Conservation (phyloP, 2,113 vertebrate genomes). For the Hippocampus zosterae region DNA sequence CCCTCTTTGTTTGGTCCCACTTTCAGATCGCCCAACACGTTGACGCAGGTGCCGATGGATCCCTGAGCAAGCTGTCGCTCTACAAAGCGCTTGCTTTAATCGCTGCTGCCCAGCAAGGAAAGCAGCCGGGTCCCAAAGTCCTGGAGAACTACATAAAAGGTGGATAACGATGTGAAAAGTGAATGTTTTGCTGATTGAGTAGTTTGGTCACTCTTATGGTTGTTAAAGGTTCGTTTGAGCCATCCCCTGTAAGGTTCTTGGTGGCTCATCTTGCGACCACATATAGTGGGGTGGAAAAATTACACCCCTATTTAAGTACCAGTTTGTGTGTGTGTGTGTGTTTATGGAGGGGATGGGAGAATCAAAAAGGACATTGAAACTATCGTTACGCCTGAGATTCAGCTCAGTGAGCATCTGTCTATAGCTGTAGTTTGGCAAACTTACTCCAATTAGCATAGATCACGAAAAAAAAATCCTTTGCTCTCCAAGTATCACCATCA, state of each 20-base stretch:
- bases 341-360: no score
- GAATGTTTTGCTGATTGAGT: conserved; percentile 47
- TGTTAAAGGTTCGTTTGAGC: conserved; percentile 24
- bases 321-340: neutral
- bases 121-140: conserved; percentile 72
- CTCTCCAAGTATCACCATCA: no score
- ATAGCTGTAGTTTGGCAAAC: no score
- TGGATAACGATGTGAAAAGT: conserved; percentile 30
- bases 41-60: conserved; percentile 59
- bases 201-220: conserved; percentile 19
- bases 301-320: no score
- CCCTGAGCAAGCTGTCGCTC: conserved; percentile 69
- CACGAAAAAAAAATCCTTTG: no score
- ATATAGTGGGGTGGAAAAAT: neutral
- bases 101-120: conserved; percentile 75
- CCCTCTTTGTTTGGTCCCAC: conserved; percentile 28
- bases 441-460: no score
- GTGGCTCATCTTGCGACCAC: neutral
- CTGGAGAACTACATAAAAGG: conserved; percentile 74
- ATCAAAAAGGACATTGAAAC: no score
- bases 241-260: neutral
- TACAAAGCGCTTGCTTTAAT: conserved; percentile 74
- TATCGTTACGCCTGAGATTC: no score
- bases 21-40: conserved; percentile 70
- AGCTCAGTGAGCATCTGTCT: no score